Evolutionary conservation across 1,140 invertebrate species (phyloP).

Genomic region (Paracyclopina nana): DNA sequence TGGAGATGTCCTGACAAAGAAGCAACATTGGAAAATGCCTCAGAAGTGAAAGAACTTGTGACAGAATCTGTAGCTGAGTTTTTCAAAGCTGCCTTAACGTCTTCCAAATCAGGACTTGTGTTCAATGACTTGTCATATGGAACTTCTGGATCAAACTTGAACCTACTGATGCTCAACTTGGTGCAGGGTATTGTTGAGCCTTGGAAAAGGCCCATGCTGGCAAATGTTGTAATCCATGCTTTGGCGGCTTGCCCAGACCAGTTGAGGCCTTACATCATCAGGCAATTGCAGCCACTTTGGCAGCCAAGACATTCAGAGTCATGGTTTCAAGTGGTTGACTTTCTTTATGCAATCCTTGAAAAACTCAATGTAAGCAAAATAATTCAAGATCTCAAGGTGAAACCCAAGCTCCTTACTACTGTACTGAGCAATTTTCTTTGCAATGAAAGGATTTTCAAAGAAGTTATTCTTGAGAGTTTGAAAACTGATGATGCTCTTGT

Average conservation of each 20-base stretch:
- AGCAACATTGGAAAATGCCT: background rate
- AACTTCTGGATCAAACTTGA: slow-evolving; percentile 2
- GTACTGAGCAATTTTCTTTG: no score
- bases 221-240: background rate
- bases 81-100: background rate
- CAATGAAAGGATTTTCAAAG: no score
- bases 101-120: slow-evolving; percentile 1
- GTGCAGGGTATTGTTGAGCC: background rate
- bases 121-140: background rate
- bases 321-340: background rate
- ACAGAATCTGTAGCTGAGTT: slow-evolving; percentile 3
- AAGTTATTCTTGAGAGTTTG: no score
- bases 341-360: background rate
- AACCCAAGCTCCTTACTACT: no score
- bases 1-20: background rate
- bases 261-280: slow-evolving; percentile 4
- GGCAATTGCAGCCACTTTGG: background rate
- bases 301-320: background rate
- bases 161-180: slow-evolving; percentile 1
- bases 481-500: no score
- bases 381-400: no score
- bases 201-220: background rate
- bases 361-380: background rate
- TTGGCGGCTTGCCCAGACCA: slow-evolving; percentile 3
- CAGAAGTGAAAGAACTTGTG: background rate